Evolutionary conservation across 2,113 vertebrate genomes (phyloP).

Genomic region (Rhynchopsitta pachyrhyncha): DNA sequence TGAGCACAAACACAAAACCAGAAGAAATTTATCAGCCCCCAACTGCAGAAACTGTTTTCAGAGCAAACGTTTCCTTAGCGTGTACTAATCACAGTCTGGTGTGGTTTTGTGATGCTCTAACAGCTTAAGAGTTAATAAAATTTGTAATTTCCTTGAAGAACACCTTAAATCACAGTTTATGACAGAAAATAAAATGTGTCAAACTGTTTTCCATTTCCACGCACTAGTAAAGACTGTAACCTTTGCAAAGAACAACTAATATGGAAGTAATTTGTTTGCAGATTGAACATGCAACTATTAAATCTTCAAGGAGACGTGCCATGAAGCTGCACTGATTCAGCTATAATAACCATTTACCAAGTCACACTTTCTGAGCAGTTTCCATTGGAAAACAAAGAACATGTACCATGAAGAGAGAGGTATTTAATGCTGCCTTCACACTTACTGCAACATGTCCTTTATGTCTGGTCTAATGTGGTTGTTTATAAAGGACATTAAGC

Average conservation of each 20-base stretch:
- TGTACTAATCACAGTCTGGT: neutral
- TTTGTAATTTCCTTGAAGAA: neutral
- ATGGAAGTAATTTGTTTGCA: neutral
- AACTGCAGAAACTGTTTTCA: neutral
- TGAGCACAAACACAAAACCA: neutral
- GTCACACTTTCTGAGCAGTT: neutral
- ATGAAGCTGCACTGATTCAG: slow-evolving; percentile 19
- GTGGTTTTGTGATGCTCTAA: neutral
- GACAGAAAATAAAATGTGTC: neutral
- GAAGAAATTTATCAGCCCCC: neutral
- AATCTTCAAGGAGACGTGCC: neutral
- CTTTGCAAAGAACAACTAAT: slow-evolving; percentile 22
- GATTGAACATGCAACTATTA: neutral
- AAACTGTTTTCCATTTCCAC: neutral
- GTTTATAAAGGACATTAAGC: neutral
- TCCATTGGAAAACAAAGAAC: slow-evolving; percentile 2
- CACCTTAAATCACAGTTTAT: slow-evolving; percentile 2
- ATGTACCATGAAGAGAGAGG: neutral
- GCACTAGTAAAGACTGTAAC: neutral
- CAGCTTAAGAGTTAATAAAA: neutral
- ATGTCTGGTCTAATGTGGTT: neutral
- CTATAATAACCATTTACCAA: slow-evolving; percentile 1
- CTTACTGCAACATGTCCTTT: slow-evolving; percentile 13
- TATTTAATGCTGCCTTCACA: slow-evolving; percentile 7
- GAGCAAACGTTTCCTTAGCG: neutral